These are phyloP conservation scores for Pseudochirops corinnae DNA, from an alignment of 2,797 vertebrate species.

Conservation along the genomic window DNA sequence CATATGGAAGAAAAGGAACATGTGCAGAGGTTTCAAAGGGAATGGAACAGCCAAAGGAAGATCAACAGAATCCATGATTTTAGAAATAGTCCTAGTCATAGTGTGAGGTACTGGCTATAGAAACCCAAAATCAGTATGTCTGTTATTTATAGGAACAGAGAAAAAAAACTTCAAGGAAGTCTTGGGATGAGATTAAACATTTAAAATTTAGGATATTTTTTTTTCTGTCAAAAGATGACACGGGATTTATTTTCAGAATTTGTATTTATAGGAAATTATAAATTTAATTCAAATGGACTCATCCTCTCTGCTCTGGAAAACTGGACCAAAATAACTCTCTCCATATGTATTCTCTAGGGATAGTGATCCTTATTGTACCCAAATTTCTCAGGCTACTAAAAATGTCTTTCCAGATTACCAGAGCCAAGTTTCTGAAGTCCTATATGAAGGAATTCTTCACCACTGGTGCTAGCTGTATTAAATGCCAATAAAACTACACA, in stretches of 20 bases:
- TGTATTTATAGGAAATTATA: background rate
- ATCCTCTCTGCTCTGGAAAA: too few relatives aligned
- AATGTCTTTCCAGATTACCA: rapidly evolving
- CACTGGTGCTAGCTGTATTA: rapidly evolving
- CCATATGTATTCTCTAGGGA: background rate
- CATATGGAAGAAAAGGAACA: background rate
- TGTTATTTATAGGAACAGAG: background rate
- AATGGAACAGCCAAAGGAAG: background rate
- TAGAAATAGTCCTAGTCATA: too few relatives aligned
- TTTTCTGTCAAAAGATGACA: too few relatives aligned
- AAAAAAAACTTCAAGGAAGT: background rate
- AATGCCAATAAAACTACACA: background rate
- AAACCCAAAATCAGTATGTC: background rate
- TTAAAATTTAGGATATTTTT: too few relatives aligned
- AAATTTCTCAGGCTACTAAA: too few relatives aligned
- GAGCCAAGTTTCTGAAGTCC: rapidly evolving
- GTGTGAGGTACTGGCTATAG: background rate
- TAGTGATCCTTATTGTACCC: too few relatives aligned
- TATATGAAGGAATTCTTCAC: background rate
- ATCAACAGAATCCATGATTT: background rate
- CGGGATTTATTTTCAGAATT: background rate
- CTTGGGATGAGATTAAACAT: background rate
- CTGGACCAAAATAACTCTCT: background rate
- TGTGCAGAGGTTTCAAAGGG: too few relatives aligned
- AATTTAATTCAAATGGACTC: background rate